A percentile compares a stretch with the other conserved stretches of the same genome.
Conservation (phyloP, 2,888 invertebrate species). For the Brachyptera risi region DNA sequence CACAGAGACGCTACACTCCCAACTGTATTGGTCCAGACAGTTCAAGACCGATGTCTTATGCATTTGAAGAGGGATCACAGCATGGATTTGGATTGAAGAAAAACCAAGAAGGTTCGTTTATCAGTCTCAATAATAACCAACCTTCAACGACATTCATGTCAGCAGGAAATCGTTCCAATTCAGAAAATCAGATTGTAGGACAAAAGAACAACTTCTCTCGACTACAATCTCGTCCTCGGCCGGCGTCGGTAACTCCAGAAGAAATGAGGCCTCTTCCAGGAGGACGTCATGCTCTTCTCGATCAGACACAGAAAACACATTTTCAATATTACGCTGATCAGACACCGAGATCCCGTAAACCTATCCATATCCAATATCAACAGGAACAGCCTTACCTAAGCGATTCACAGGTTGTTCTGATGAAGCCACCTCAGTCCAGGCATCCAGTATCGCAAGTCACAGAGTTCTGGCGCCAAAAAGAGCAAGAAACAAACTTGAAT, state of each 20-base stretch:
- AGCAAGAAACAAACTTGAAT: constrained; percentile 29
- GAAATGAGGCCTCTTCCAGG: constrained; percentile 30
- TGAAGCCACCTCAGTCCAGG: constrained; percentile 28
- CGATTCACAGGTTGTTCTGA: constrained; percentile 45
- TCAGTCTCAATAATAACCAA: constrained; percentile 17
- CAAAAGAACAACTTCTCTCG: background rate
- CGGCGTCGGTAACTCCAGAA: constrained; percentile 45
- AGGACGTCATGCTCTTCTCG: constrained; percentile 11
- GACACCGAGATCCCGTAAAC: constrained; percentile 66
- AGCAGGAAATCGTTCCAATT: constrained; percentile 28
- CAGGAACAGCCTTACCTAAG: constrained; percentile 42
- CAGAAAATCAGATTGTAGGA: constrained; percentile 31
- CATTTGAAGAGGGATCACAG: constrained; percentile 49
- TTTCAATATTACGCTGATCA: constrained; percentile 68
- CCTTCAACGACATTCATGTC: constrained; percentile 46
- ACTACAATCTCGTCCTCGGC: constrained; percentile 40
- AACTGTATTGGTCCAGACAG: too few relatives aligned
- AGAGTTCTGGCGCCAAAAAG: constrained; percentile 38
- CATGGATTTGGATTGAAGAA: too few relatives aligned
- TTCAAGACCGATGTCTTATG: constrained; percentile 54
- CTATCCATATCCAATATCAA: constrained; percentile 56
- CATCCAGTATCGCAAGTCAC: constrained; percentile 32
- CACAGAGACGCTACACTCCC: constrained; percentile 56
- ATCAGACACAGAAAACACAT: constrained; percentile 23
- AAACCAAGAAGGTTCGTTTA: background rate